Evolutionary conservation across 2,113 vertebrate species (phyloP).

Genomic region (Steatornis caripensis): DNA sequence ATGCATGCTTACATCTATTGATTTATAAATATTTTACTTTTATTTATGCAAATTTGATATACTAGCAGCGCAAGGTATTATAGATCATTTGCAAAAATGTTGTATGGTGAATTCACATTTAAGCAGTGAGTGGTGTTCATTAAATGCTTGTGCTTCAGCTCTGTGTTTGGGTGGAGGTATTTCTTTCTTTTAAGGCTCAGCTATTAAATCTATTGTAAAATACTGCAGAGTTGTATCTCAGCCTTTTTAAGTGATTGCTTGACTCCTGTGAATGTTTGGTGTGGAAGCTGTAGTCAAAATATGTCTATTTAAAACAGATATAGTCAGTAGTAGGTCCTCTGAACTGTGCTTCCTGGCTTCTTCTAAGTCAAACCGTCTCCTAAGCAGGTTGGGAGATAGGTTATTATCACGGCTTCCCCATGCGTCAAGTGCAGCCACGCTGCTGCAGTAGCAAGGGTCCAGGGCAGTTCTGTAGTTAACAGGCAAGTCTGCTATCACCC

Average conservation of each 20-base stretch:
- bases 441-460: not conserved
- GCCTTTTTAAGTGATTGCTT: conserved; percentile 24
- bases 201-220: conserved; percentile 45
- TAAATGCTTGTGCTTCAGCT: not conserved
- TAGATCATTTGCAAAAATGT: conserved; percentile 25
- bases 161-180: not conserved
- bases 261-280: not conserved
- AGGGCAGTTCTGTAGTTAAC: not conserved
- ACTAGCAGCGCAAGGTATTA: not conserved
- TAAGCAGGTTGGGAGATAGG: not conserved
- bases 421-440: not conserved
- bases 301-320: conserved; percentile 33
- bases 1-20: conserved; percentile 1
- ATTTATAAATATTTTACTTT: conserved; percentile 50
- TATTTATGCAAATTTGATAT: conserved; percentile 55
- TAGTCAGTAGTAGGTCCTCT: conserved; percentile 2
- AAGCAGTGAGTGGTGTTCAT: not conserved
- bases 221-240: not conserved
- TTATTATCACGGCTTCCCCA: not conserved
- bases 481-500: not conserved
- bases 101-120: conserved; percentile 32
- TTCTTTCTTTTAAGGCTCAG: conserved; percentile 1
- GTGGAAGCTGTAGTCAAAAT: conserved; percentile 27
- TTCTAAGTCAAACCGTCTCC: not conserved
- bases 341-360: not conserved